These are phyloP conservation scores for Dinothrombium tinctorium DNA, from an alignment of 1,140 invertebrate species.

Conservation along the genomic window DNA sequence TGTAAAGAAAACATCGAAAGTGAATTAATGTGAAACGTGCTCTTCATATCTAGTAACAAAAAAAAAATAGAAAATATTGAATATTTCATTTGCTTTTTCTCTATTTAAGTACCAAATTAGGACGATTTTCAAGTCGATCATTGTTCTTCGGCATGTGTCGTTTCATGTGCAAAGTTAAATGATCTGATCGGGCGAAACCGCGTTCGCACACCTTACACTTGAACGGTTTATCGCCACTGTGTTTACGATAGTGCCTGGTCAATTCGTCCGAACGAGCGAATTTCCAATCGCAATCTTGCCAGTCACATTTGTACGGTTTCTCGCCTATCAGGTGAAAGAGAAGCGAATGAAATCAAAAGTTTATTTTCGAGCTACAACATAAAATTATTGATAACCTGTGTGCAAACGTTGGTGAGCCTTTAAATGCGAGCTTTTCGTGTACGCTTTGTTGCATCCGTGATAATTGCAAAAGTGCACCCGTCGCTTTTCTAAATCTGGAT, in stretches of 20 bases:
- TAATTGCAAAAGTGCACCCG: slow-evolving; percentile 86
- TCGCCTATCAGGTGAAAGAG: slow-evolving; percentile 44
- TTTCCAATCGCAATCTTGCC: slow-evolving; percentile 83
- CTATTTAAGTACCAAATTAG: not conserved
- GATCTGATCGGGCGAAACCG: slow-evolving; percentile 58
- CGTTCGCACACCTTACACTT: slow-evolving; percentile 37
- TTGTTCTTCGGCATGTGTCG: slow-evolving; percentile 75
- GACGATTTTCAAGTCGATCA: slow-evolving; percentile 19
- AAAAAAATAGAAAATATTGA: not conserved
- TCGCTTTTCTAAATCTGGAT: slow-evolving; percentile 80
- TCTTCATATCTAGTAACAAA: not conserved
- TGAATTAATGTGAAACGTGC: not conserved
- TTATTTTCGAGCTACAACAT: not conserved
- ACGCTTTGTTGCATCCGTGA: slow-evolving; percentile 86
- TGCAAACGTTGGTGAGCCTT: slow-evolving; percentile 95
- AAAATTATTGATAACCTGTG: slow-evolving; percentile 35
- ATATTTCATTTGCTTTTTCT: not conserved
- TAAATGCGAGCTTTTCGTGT: slow-evolving; percentile 94
- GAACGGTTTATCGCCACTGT: slow-evolving; percentile 90
- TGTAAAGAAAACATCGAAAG: not conserved
- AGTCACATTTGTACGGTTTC: slow-evolving; percentile 86
- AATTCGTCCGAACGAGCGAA: slow-evolving; percentile 91
- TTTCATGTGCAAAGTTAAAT: slow-evolving; percentile 90
- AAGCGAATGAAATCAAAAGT: not conserved
- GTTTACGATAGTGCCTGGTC: slow-evolving; percentile 85